A percentile compares a stretch with the other conserved stretches of the same genome.
Conservation (phyloP, 2,113 vertebrate genomes). For the Pelusios castaneus region DNA sequence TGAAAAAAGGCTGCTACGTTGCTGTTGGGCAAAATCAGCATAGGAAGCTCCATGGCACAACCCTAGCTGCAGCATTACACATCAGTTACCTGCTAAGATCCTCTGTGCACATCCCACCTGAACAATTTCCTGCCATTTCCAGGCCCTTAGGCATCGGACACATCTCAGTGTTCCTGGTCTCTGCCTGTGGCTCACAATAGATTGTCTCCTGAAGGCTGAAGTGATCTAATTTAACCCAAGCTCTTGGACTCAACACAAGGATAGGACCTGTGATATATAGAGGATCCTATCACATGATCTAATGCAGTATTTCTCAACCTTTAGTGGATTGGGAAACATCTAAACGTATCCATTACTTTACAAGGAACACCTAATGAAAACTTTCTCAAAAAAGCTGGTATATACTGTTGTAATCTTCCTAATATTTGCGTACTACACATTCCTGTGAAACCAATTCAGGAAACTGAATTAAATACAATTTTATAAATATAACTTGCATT, state of each 20-base stretch:
- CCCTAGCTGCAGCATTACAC: background rate
- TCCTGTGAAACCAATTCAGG: too few species aligned
- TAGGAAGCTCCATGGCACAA: background rate
- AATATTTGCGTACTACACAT: too few species aligned
- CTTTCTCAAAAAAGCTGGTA: too few species aligned
- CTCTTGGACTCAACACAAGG: background rate
- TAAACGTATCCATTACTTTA: too few species aligned
- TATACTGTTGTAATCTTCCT: too few species aligned
- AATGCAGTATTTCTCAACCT: background rate
- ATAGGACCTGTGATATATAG: background rate
- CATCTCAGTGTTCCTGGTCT: too few species aligned
- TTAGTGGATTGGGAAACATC: too few species aligned
- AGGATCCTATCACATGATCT: background rate
- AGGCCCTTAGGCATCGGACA: background rate
- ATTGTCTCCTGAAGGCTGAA: background rate
- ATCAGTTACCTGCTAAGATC: background rate
- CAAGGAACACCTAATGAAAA: too few species aligned
- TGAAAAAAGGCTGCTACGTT: background rate
- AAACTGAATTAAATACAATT: too few species aligned
- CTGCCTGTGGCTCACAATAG: background rate
- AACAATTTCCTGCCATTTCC: background rate
- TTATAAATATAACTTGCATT: too few species aligned
- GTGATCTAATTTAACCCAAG: background rate
- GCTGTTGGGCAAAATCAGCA: background rate
- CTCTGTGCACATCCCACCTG: background rate